These are phyloP conservation scores for Hippocampus kuda DNA, from an alignment of 2,797 vertebrate species.

Conservation along the genomic window DNA sequence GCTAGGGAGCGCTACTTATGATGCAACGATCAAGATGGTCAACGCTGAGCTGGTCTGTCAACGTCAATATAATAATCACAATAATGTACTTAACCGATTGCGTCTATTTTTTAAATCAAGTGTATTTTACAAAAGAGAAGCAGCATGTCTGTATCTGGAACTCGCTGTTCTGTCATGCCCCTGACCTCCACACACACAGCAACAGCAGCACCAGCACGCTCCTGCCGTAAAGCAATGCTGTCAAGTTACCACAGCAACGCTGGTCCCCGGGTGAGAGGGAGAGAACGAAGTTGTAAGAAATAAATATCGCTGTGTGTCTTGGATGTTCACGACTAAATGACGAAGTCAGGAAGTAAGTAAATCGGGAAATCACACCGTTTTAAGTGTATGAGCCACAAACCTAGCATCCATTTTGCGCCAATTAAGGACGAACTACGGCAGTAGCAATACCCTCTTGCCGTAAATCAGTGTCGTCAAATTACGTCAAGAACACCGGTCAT, in stretches of 20 bases:
- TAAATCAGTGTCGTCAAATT: too few relatives aligned
- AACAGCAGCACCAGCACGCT: slow-evolving; percentile 46
- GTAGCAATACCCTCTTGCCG: background rate
- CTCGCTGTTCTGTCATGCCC: background rate
- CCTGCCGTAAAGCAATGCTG: slow-evolving; percentile 48
- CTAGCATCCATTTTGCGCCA: background rate
- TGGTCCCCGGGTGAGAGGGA: background rate
- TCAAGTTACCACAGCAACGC: slow-evolving; percentile 30
- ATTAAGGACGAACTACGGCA: background rate
- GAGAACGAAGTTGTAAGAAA: background rate
- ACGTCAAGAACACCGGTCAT: too few relatives aligned
- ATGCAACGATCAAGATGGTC: slow-evolving; percentile 8
- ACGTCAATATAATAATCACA: background rate
- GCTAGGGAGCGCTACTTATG: slow-evolving; percentile 6
- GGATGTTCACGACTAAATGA: background rate
- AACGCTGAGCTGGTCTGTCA: background rate
- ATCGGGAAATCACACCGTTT: background rate
- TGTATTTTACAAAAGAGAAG: background rate
- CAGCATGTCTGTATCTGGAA: background rate
- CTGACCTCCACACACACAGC: slow-evolving; percentile 53
- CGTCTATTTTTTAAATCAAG: background rate
- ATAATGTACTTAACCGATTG: fast-evolving
- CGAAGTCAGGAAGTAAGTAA: background rate
- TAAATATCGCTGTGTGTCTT: background rate
- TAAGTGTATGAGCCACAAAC: background rate